These are phyloP conservation scores for Amblyopsis rosae DNA, from an alignment of 2,113 vertebrate genomes.

Conservation along the genomic window DNA sequence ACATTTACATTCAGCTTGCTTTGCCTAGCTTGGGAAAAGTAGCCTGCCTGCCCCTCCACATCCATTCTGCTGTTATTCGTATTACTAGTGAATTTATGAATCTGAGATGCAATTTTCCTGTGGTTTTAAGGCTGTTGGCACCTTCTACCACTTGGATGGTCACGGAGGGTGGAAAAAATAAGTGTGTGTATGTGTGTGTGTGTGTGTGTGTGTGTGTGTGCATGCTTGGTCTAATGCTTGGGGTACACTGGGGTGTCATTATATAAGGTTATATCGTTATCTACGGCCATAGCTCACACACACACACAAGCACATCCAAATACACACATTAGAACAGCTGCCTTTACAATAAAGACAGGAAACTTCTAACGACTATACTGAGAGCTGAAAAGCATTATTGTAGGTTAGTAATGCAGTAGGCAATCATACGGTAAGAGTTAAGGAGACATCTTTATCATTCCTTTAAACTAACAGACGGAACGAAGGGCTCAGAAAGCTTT, in stretches of 20 bases:
- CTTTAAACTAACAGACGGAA: slow-evolving; percentile 33
- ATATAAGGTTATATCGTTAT: slow-evolving; percentile 46
- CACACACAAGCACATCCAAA: slow-evolving; percentile 9
- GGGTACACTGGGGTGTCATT: slow-evolving; percentile 59
- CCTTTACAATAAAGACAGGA: slow-evolving; percentile 59
- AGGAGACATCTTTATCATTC: slow-evolving; percentile 33
- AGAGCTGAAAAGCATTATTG: slow-evolving; percentile 40
- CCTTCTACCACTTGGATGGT: slow-evolving; percentile 60
- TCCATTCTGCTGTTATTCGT: slow-evolving; percentile 64
- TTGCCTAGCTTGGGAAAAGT: slow-evolving; percentile 46
- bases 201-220: slow-evolving; percentile 3
- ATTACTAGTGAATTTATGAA: slow-evolving; percentile 72
- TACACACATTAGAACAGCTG: slow-evolving; percentile 45
- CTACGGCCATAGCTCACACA: slow-evolving; percentile 35
- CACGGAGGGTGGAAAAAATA: slow-evolving; percentile 53
- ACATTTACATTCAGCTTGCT: slow-evolving; percentile 57
- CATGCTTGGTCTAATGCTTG: slow-evolving; percentile 18
- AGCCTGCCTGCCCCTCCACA: slow-evolving; percentile 35
- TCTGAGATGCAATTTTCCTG: slow-evolving; percentile 68
- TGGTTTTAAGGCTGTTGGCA: slow-evolving; percentile 70
- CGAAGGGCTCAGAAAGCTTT: slow-evolving; percentile 22
- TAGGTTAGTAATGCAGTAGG: slow-evolving; percentile 26
- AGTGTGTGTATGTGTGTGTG: slow-evolving; percentile 30
- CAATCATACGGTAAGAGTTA: slow-evolving; percentile 34
- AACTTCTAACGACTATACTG: slow-evolving; percentile 32